phyloP scores from a whole-genome alignment of 2,113 vertebrate genomes.

The Campylorhamphus procurvoides region DNA sequence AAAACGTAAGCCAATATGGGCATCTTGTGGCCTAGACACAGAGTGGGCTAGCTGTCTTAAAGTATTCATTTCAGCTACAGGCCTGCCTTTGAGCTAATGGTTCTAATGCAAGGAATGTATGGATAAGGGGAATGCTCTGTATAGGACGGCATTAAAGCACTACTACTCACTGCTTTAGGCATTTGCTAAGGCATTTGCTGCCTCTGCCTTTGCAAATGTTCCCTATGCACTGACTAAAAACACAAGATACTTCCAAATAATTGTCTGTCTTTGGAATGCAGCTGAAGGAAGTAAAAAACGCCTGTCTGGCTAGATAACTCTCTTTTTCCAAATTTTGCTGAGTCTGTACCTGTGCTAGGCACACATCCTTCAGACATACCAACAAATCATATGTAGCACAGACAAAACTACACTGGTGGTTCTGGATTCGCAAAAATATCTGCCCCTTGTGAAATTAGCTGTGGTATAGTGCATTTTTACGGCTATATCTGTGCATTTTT shows the following conservation, averaged over 20 bases:
- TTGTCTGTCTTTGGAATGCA: not conserved
- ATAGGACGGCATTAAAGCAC: not conserved
- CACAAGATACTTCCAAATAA: not conserved
- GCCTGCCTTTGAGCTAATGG: not conserved
- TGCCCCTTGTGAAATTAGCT: not conserved
- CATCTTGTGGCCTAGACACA: not conserved
- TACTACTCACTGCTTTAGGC: not conserved
- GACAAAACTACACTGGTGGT: not conserved
- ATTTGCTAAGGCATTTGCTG: not conserved
- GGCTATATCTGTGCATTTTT: no score
- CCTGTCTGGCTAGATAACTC: not conserved
- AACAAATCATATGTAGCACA: not conserved
- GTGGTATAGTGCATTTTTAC: not conserved
- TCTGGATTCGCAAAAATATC: not conserved
- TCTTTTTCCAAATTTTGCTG: not conserved
- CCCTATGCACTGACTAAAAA: not conserved
- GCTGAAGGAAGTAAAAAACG: not conserved
- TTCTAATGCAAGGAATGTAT: not conserved
- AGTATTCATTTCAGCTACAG: not conserved
- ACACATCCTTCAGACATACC: not conserved
- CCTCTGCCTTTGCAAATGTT: not conserved
- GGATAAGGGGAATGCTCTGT: not conserved
- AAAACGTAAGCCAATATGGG: not conserved
- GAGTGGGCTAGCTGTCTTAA: not conserved
- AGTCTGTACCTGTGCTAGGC: not conserved